phyloP scores from a whole-genome alignment of 2,113 vertebrate genomes.

The Sarotherodon lohbergeri region DNA sequence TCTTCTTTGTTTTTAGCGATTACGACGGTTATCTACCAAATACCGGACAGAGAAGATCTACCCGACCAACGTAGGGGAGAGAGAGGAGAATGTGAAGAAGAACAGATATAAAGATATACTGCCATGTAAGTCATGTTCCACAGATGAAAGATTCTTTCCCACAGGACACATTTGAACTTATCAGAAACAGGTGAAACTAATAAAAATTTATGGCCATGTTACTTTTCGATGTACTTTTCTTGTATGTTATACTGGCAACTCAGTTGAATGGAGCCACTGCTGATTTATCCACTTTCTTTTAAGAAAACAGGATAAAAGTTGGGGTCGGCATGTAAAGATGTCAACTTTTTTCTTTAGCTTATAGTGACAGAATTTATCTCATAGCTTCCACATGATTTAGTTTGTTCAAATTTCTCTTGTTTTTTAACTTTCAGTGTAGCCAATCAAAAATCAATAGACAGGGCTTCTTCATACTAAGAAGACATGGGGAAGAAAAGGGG shows the following conservation, averaged over 20 bases:
- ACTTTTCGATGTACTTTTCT: background rate
- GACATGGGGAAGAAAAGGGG: background rate
- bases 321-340: background rate
- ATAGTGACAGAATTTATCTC: background rate
- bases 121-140: slow-evolving; percentile 82
- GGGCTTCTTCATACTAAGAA: background rate
- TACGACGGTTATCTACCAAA: slow-evolving; percentile 94
- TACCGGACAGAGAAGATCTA: slow-evolving; percentile 98
- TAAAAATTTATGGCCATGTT: background rate
- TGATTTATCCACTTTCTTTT: background rate
- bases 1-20: slow-evolving; percentile 74
- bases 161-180: background rate
- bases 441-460: background rate
- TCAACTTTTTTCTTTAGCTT: background rate
- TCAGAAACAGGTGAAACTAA: background rate
- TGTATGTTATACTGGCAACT: background rate
- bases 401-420: background rate
- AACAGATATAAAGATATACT: slow-evolving; percentile 99
- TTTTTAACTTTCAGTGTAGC: background rate
- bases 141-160: background rate
- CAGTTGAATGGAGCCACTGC: background rate
- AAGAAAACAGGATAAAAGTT: background rate
- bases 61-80: slow-evolving; percentile 91
- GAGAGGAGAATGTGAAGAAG: slow-evolving; percentile 98
- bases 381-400: background rate